Percentiles rank a stretch among this genome's conserved stretches.
These are phyloP conservation scores for Eurytoma californica DNA, from an alignment of 2,888 invertebrate genomes.

Conservation along the genomic window DNA sequence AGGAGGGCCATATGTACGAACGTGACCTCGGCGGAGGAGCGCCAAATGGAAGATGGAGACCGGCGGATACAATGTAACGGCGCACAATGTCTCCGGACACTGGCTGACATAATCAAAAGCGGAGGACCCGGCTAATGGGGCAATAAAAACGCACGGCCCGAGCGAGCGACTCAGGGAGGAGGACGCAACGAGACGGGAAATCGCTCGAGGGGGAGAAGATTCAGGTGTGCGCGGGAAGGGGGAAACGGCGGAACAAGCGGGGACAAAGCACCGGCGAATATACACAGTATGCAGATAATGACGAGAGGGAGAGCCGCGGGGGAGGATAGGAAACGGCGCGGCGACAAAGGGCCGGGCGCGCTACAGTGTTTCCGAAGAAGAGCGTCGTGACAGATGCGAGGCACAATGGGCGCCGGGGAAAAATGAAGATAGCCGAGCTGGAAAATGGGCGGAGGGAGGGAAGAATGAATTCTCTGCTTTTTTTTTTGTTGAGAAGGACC, in stretches of 20 bases:
- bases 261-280: background rate
- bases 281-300: constrained; percentile 29
- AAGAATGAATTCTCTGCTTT: background rate
- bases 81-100: constrained; percentile 42
- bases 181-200: constrained; percentile 40
- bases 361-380: background rate
- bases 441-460: background rate
- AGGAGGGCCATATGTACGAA: constrained; percentile 29
- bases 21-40: constrained; percentile 47
- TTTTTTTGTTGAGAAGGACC: background rate
- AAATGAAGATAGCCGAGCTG: constrained; percentile 22
- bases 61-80: constrained; percentile 29
- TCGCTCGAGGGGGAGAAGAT: constrained; percentile 5
- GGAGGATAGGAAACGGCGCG: constrained; percentile 18
- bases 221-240: background rate
- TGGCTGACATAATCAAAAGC: constrained; percentile 55
- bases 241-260: constrained; percentile 26
- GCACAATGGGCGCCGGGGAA: constrained; percentile 28
- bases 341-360: background rate
- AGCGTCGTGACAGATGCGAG: constrained; percentile 6
- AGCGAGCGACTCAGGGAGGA: constrained; percentile 7
- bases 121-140: constrained; percentile 51
- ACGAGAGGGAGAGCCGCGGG: constrained; percentile 7
- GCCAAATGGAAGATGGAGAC: constrained; percentile 43
- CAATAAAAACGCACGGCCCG: constrained; percentile 47